These are phyloP conservation scores for Margaritifera margaritifera DNA, from an alignment of 2,888 invertebrate genomes.

Conservation along the genomic window DNA sequence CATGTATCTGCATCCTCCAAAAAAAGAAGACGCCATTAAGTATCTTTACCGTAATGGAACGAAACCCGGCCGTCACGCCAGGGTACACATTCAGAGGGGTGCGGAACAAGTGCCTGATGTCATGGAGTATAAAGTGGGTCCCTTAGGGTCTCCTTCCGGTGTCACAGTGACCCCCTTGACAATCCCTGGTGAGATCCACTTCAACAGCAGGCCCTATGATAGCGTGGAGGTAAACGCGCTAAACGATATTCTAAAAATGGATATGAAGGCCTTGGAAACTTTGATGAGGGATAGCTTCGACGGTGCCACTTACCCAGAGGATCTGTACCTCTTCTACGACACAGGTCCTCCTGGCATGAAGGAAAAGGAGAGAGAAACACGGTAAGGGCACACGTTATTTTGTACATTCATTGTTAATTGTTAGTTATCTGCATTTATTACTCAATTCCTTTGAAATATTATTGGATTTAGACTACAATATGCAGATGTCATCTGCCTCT, in stretches of 20 bases:
- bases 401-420: too few species aligned
- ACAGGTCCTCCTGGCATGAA: constrained; percentile 36
- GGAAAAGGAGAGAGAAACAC: constrained; percentile 24
- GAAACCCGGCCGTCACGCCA: constrained; percentile 42
- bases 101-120: constrained; percentile 28
- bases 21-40: constrained; percentile 34
- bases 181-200: constrained; percentile 37
- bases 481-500: too few species aligned
- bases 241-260: constrained; percentile 24
- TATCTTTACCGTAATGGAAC: constrained; percentile 36
- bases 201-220: constrained; percentile 46
- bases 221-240: constrained; percentile 31
- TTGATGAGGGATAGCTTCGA: constrained; percentile 48
- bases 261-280: constrained; percentile 27
- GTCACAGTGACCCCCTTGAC: constrained; percentile 19
- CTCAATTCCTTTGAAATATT: too few species aligned
- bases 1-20: constrained; percentile 37
- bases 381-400: constrained; percentile 11
- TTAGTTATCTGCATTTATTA: too few species aligned
- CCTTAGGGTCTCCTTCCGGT: constrained; percentile 19
- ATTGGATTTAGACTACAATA: too few species aligned
- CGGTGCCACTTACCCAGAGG: constrained; percentile 32
- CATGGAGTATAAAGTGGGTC: constrained; percentile 53
- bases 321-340: constrained; percentile 26
- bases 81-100: constrained; percentile 40